Evolutionary conservation across 2,113 vertebrate species (phyloP), one percentile per base, ranked within the genome.

Genomic region (Cebidichthys violaceus): DNA sequence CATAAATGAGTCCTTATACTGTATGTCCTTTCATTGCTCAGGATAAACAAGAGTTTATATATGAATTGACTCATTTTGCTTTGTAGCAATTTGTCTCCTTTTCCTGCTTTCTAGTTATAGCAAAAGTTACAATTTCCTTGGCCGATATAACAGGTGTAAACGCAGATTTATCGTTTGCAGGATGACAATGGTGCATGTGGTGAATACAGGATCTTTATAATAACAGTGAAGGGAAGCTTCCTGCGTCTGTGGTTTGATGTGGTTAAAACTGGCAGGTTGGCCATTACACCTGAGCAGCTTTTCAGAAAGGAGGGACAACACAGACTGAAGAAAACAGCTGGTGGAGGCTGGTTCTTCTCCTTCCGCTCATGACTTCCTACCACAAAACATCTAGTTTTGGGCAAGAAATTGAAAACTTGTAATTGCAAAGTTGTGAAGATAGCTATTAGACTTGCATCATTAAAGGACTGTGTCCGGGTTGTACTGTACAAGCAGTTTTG

Each of bases 231-330:
- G 70, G 24, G 72, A 77, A 67, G 75, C 88, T 93, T 94, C 93
- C 93, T 92, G 88, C 54, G 50, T 0, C 10, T n/a, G 60, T 54
- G 79, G 78, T 93, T 93, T 94, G 93, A 93, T 92, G 93, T 93
- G 90, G 90, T 91, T 87, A 24, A 90, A 75, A 83, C 75, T 60
- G 66, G 73, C 77, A 81, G 57, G 74, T 83, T 11, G 7, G 41
- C 74, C 41, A 47, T 89, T 80, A 81, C 85, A 91, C 90, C 92
- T 89, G 89, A 79, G 75, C 80, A 77, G 52, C 81, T 89, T 90
- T 88, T 87, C 80, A 82, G 84, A 76, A 82, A 83, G 91, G 91
- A 90, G 89, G 68, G 83, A 76, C 79, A 89, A 70, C 4, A 10
- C 71, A 88, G 77, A 83, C 70, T 1, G 57, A 55, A 54, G 31